Evolutionary conservation across 2,113 vertebrate genomes (phyloP), one percentile per base, ranked within the genome.

Genomic region (Myrmophylax atrothorax): DNA sequence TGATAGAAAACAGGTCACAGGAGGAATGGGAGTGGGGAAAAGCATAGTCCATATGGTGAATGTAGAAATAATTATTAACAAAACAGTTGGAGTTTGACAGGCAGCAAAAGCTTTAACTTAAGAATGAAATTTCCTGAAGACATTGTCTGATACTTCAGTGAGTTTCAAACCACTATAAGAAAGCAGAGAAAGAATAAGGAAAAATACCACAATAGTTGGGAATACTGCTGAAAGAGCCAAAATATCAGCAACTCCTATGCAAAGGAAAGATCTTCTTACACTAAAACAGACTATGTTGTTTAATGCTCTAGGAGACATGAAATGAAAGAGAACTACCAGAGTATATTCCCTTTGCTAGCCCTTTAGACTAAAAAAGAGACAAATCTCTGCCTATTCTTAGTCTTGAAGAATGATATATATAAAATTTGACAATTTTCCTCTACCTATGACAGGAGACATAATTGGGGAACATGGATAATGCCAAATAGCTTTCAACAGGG

Each of bases 401-500:
- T 76, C 76, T 33, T 88, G 46, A 88, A 88, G 10, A 80, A 28
- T 46, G 28, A 49, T 9, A 47, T 63, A 8, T 29, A 60, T 64
- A 47, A 64, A 83, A 83, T 42, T 14, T 38, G 72, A 90, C n/a
- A 73, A 74, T 46, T 80, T 93, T 89, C 16, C 17, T 49, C 31
- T 95, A 63, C 50, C 37, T 95, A 18, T 70, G 50, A 86, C 26
- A 77, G 50, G 23, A 92, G 7, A 42, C 50, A 20, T 88, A 91
- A 91, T 76, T 66, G 42, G 55, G 63, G 92, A 96, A 69, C 59
- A 84, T 14, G 59, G 55, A 77, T 69, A 88, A 70, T 74, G 83
- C 82, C 90, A 96, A 92, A 95, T 47, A 94, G 37, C 88, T 97
- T 95, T 96, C 95, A 97, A 63, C 88, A 93, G 63, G 38, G 46